Conservation (phyloP, 2,888 invertebrate species). For the Troides aeacus region DNA sequence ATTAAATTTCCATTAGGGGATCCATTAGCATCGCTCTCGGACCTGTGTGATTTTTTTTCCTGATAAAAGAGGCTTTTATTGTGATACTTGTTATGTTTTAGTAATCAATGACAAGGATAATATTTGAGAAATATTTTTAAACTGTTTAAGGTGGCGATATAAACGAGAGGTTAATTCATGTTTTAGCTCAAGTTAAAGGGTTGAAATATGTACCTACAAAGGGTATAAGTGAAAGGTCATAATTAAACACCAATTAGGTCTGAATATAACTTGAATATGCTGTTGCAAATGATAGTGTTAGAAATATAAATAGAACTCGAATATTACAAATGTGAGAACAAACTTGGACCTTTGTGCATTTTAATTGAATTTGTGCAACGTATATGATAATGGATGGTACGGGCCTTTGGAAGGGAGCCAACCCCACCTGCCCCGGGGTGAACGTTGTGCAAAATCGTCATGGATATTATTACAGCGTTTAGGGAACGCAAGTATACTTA, state of each 20-base stretch:
- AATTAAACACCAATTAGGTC: too few species aligned
- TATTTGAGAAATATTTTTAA: too few species aligned
- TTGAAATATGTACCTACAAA: too few species aligned
- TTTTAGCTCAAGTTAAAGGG: too few species aligned
- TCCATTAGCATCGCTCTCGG: neutral
- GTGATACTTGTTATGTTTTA: too few species aligned
- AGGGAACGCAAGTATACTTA: neutral
- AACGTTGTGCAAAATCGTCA: constrained; percentile 1
- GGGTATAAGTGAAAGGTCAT: too few species aligned
- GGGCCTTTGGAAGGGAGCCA: constrained; percentile 19
- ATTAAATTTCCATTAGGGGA: constrained; percentile 8
- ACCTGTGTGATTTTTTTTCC: neutral
- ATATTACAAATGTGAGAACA: constrained; percentile 15
- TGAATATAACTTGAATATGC: neutral
- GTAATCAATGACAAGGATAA: too few species aligned
- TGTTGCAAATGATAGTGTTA: neutral
- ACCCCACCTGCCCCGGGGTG: constrained; percentile 18
- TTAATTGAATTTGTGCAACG: constrained; percentile 27
- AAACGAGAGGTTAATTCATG: too few species aligned
- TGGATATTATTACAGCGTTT: constrained; percentile 11
- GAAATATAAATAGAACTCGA: neutral
- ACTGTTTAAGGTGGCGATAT: too few species aligned
- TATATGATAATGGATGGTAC: constrained; percentile 21
- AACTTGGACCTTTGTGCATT: constrained; percentile 22
- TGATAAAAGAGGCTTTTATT: too few species aligned